Evolutionary conservation across 2,113 vertebrate species (phyloP).

Genomic region (Mormyrus lacerda): DNA sequence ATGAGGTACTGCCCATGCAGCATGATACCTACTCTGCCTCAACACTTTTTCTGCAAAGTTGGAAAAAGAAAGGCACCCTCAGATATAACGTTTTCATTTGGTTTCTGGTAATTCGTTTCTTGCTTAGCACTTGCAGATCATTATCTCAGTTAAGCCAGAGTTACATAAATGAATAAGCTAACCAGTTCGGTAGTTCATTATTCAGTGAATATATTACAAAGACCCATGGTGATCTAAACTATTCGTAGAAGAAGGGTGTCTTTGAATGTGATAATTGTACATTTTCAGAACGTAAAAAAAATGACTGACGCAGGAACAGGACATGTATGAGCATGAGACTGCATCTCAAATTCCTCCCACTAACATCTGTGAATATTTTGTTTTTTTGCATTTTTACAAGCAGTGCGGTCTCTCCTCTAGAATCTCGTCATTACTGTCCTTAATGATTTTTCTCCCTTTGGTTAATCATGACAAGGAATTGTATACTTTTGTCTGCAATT

Average conservation of each 20-base stretch:
- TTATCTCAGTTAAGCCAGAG: neutral
- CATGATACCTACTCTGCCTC: neutral
- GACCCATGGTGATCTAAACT: neutral
- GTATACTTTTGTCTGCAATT: neutral
- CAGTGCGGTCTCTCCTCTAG: neutral
- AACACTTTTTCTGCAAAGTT: neutral
- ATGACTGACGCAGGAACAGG: neutral
- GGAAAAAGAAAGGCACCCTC: neutral
- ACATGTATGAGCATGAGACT: neutral
- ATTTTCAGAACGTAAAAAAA: neutral
- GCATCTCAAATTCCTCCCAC: slow-evolving; percentile 3
- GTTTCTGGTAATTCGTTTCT: neutral
- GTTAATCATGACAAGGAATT: neutral
- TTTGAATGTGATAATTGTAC: neutral
- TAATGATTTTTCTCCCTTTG: neutral
- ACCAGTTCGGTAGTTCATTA: neutral
- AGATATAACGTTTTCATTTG: neutral
- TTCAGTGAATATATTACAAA: neutral
- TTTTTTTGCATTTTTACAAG: neutral
- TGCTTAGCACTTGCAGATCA: neutral
- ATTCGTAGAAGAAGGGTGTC: neutral
- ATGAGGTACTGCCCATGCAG: neutral
- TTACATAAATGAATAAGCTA: neutral
- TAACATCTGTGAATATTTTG: neutral
- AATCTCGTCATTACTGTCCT: neutral